A percentile compares a stretch with the other conserved stretches of the same genome.
Evolutionary conservation across 2,113 vertebrate genomes (phyloP).

Genomic region (Peucedramus taeniatus): DNA sequence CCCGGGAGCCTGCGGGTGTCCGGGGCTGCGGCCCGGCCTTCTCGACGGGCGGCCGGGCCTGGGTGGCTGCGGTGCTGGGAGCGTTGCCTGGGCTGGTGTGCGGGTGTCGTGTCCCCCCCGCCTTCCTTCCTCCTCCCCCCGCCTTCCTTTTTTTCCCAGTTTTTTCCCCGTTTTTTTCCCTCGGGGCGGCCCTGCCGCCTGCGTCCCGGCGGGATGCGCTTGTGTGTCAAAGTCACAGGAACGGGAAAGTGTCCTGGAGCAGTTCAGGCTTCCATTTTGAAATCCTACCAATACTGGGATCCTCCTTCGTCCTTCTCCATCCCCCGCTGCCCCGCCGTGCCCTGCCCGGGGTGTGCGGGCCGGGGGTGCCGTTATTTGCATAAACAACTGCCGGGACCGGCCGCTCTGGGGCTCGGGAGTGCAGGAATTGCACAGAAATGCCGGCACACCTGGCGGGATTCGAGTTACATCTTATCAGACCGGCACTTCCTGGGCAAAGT

Average conservation of each 20-base stretch:
- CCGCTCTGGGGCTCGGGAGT: not conserved
- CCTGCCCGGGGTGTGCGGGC: not conserved
- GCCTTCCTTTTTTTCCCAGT: not conserved
- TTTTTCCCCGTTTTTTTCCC: not conserved
- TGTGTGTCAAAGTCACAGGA: conserved; percentile 2
- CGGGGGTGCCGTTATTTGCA: not conserved
- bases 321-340: not conserved
- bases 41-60: not conserved
- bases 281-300: not conserved
- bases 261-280: conserved; percentile 49
- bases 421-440: not conserved
- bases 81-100: not conserved
- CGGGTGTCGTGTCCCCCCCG: not conserved
- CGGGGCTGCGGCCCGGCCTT: not conserved
- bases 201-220: not conserved
- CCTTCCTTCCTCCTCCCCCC: not conserved
- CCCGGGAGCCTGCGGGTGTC: too few relatives aligned
- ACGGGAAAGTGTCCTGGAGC: conserved; percentile 25
- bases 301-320: not conserved
- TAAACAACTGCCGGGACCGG: not conserved
- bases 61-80: not conserved
- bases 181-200: not conserved
- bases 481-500: not conserved
- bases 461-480: not conserved
- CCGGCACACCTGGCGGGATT: not conserved